Evolutionary conservation across 2,888 invertebrate genomes (phyloP), one percentile per base, ranked within the genome.

Genomic region (Mechanitis mazaeus): DNA sequence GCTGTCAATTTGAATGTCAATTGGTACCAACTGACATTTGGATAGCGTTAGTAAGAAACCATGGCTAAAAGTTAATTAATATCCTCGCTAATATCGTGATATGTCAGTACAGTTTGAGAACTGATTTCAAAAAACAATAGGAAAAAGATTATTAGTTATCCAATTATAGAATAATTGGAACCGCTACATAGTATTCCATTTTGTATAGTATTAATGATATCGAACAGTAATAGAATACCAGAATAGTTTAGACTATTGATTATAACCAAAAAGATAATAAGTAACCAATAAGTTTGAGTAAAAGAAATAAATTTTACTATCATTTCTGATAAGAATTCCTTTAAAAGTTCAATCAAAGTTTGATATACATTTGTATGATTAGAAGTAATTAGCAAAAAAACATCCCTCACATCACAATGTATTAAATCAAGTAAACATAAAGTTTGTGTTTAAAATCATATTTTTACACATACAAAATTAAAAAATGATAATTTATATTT

Each of bases 81-180:
- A 61, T 33, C 45, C 58, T 64, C 60, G 64, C 33, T 46, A 60
- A 66, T 72, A 58, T 73, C 76, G 78, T 77, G 76, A 78, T 75
- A 76, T 75, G 77, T 61, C 79, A 73, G 56, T 46, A 62, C 38
- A 53, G 53, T 46, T 20, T 55, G 33, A 33, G 31, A 59, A 61
- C 56, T 64, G 54, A 62, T 64, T 60, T 35, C 20, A n/a, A 42
- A 47, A 59, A 53, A 35, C 57, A 59, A 59, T 54, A 53, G 45
- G 58, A 64, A 56, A 56, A 35, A 63, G 60, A 64, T 67, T 66
- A 61, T 62, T 60, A 61, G 64, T 66, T 64, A 61, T 45, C 60
- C 64, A 65, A 58, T 64, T 66, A 61, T 63, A 54, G 63, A 35
- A 53, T 54, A 60, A 65, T 66, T 53, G 58, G 47, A 20, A 20